Conservation (phyloP, 1,140 invertebrate genomes). For the Rhizoglyphus robini region DNA sequence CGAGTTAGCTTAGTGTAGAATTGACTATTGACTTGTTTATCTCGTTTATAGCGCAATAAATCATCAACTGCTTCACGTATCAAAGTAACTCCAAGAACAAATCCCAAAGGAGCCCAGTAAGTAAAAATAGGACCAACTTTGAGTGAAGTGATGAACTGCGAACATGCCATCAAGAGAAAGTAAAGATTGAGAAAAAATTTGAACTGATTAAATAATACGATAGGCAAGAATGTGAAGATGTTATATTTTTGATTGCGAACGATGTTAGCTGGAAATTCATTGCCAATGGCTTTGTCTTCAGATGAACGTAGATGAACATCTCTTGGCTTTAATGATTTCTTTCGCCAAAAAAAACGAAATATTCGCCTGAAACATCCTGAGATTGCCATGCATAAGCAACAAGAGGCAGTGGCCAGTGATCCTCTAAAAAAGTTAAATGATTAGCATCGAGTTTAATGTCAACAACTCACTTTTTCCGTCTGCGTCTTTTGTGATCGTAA, state of each 20-base stretch:
- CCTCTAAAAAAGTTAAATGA: background rate
- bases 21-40: conserved; percentile 88
- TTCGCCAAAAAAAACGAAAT: conserved; percentile 19
- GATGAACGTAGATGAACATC: conserved; percentile 11
- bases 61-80: conserved; percentile 94
- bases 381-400: conserved; percentile 14
- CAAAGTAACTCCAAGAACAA: conserved; percentile 88
- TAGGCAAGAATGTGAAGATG: conserved; percentile 88
- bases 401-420: background rate
- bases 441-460: background rate
- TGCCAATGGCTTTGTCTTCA: background rate
- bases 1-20: conserved; percentile 45
- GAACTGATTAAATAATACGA: conserved; percentile 97
- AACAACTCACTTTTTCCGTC: conserved; percentile 5
- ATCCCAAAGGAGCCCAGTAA: conserved; percentile 95
- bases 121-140: conserved; percentile 95
- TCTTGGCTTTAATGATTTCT: conserved; percentile 18
- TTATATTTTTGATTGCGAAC: conserved; percentile 99
- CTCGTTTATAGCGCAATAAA: conserved; percentile 71
- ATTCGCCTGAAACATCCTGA: conserved; percentile 3
- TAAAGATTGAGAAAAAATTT: conserved; percentile 98
- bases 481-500: background rate
- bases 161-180: conserved; percentile 92
- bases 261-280: conserved; percentile 81
- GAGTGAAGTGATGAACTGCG: conserved; percentile 92